Evolutionary conservation across 1,140 invertebrate species (phyloP), one percentile per base, ranked within the genome.

Genomic region (Panagrolaimus sp.): DNA sequence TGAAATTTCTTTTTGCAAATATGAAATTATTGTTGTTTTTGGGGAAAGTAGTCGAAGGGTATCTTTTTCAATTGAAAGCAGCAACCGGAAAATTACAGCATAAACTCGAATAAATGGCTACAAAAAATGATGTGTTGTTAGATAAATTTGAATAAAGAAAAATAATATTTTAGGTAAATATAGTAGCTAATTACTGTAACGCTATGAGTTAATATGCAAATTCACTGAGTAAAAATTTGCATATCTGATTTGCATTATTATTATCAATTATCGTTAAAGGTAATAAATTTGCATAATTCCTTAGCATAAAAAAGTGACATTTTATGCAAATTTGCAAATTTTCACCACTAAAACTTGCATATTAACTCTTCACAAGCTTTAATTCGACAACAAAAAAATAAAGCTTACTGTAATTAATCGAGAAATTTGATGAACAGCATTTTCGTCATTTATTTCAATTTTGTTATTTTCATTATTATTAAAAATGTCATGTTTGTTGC

Each of bases 31-130:
- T 21, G 52, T 58, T 12, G 28, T 21, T 8, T 28, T 21, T 8
- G 52, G 52, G 17, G 52, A 58, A 17, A 21, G 52, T 12, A n/a
- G 21, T 2, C 10, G 52, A 3, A 58, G n/a, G 52, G 8, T 3
- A 7, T 38, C 2, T 38, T 38, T 38, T 38, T 38, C 32, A 7
- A 7, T 38, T 38, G 32, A 4, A 38, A 38, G 32, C 7, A 38
- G 32, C 7, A 38, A 7, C 0, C 52, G 52, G 52, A 26, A 58
- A 28, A 58, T 28, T 12, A 58, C 14, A 21, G 21, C 28, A 28
- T 58, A 58, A 0, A 28, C 52, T 12, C 52, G 52, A 12, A 58
- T 58, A 28, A 58, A 58, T 21, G 52, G 52, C 52, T 58, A 24
- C 10, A 58, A 21, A 48, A 24, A 48, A n/a, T 38, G 32, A 3